Evolutionary conservation across 2,888 invertebrate species (phyloP), one percentile per base, ranked within the genome.

Genomic region (Mimas tiliae): DNA sequence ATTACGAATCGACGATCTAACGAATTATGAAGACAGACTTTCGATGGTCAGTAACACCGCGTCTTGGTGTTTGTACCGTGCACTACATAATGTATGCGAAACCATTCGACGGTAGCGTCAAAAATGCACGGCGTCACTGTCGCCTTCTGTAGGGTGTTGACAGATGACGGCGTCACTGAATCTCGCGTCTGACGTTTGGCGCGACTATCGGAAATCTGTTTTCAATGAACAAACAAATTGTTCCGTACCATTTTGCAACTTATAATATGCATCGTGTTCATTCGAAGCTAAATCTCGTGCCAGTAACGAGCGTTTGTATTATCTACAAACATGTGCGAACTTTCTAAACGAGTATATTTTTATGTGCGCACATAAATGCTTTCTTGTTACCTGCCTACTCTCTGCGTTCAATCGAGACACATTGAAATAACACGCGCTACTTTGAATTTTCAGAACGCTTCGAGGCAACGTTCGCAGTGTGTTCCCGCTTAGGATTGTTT

Each of bases 401-500:
- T 58, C 42, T 12, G 42, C 8, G 16, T 55, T 42, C 42, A 19
- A 16, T 38, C n/a, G 19, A 58, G 12, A 12, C 58, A 42, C 16
- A 19, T 58, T 42, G 58, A 38, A 42, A 38, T 38, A 55, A n/a
- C 19, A 42, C 19, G 42, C 19, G 38, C 12, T 19, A 12, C 27
- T 27, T 64, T 1, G 19, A 47, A 45, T 64, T 45, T 55, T 47
- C 53, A 55, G 33, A n/a, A 27, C 33, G 53, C 45, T 64, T 47
- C 47, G 11, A 58, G 3, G 19, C 42, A 19, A 19, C 16, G 63
- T 51, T 11, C 68, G 69, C 62, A 71, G 68, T 68, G 70, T 69
- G 66, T 72, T 70, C 68, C 69, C 71, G 68, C 70, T 69, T 74
- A 70, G 73, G 68, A 78, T 77, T 79, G 79, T 81, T 83, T 81